phyloP scores from a whole-genome alignment of 2,797 vertebrate species.

The Xiphophorus birchmanni region DNA sequence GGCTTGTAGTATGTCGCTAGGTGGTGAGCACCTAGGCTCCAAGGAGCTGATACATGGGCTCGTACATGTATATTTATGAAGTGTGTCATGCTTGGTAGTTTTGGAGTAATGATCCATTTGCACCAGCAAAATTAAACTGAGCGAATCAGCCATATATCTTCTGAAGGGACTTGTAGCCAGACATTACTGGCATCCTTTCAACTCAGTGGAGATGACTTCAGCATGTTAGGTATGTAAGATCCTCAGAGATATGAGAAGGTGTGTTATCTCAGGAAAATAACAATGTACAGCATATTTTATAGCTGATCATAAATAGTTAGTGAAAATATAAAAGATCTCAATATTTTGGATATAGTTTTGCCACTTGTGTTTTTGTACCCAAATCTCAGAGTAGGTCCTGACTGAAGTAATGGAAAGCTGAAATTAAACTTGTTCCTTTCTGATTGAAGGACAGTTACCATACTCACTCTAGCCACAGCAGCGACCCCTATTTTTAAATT shows the following conservation, averaged over 20 bases:
- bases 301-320: background rate
- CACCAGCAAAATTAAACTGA: constrained; percentile 46
- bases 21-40: constrained; percentile 9
- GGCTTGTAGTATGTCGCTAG: constrained; percentile 17
- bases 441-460: background rate
- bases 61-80: constrained; percentile 1
- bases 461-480: background rate
- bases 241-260: constrained; percentile 2
- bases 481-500: background rate
- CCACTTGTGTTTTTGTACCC: background rate
- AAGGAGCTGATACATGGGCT: constrained; percentile 3
- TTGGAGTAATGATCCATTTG: constrained; percentile 40
- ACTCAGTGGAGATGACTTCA: constrained; percentile 18
- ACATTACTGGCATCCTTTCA: constrained; percentile 43
- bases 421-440: background rate
- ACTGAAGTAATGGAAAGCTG: constrained; percentile 5
- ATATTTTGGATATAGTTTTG: background rate
- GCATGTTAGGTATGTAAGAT: background rate
- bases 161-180: constrained; percentile 32
- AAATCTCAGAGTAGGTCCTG: constrained; percentile 20
- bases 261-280: background rate
- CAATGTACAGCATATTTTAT: background rate
- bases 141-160: constrained; percentile 50
- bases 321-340: background rate
- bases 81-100: constrained; percentile 28